Evolutionary conservation across 2,888 invertebrate species (phyloP).

Genomic region (Eumacrocentrus americanus): DNA sequence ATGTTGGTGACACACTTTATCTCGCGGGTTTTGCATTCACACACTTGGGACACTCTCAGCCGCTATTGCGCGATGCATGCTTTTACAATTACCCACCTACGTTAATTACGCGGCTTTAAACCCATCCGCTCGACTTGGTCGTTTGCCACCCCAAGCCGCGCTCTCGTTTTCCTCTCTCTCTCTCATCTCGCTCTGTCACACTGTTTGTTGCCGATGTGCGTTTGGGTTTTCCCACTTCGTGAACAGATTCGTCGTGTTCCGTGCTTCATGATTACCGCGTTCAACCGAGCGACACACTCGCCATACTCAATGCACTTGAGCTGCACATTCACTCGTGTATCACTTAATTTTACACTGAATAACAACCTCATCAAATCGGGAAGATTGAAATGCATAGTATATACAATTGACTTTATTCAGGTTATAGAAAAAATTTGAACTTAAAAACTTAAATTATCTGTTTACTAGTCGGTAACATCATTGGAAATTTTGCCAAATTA

Average conservation of each 20-base stretch:
- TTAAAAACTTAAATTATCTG: too few species aligned
- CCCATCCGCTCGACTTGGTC: slow-evolving; percentile 31
- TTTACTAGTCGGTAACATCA: too few species aligned
- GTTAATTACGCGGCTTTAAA: slow-evolving; percentile 48
- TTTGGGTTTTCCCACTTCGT: slow-evolving; percentile 22
- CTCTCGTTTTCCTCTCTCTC: slow-evolving; percentile 8
- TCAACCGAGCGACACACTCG: slow-evolving; percentile 47
- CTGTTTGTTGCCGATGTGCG: slow-evolving; percentile 22
- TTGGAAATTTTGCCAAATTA: too few species aligned
- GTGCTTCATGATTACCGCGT: slow-evolving; percentile 47
- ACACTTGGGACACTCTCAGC: slow-evolving; percentile 27
- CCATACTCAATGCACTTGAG: slow-evolving; percentile 34
- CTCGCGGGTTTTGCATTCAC: slow-evolving; percentile 25
- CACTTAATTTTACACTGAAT: background rate
- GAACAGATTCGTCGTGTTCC: slow-evolving; percentile 40
- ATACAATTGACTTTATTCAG: background rate
- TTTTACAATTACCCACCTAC: slow-evolving; percentile 47
- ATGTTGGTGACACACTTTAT: background rate
- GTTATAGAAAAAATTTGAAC: too few species aligned
- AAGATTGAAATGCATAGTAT: background rate
- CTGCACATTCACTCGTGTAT: background rate
- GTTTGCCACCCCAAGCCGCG: slow-evolving; percentile 15
- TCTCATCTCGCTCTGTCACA: slow-evolving; percentile 9
- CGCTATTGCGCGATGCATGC: slow-evolving; percentile 31
- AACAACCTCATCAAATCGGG: background rate